A percentile compares a stretch with the other conserved stretches of the same genome.
These are phyloP conservation scores for Glareola pratincola DNA, from an alignment of 2,113 vertebrate genomes.

Conservation along the genomic window DNA sequence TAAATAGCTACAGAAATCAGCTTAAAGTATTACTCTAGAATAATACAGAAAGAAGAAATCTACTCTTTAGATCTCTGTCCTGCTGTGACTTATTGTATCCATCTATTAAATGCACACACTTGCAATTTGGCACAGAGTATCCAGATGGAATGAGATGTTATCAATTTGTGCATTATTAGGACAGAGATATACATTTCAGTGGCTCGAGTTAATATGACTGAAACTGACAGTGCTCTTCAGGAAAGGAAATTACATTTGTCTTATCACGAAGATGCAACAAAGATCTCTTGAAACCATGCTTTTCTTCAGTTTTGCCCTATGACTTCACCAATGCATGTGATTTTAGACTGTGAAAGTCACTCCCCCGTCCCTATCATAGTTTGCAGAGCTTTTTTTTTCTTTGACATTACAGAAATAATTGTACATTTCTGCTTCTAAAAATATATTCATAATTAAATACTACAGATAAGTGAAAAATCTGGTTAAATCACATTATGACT, in stretches of 20 bases:
- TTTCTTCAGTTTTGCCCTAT: neutral
- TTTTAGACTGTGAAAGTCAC: neutral
- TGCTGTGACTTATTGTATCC: neutral
- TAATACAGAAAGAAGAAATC: neutral
- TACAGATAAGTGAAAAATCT: neutral
- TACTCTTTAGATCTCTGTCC: neutral
- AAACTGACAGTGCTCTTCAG: neutral
- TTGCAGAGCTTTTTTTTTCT: neutral
- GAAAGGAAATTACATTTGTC: slow-evolving; percentile 53
- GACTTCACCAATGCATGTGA: neutral
- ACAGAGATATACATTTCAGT: slow-evolving; percentile 2
- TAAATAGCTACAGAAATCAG: neutral
- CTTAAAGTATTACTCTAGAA: neutral
- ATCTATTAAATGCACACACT: neutral
- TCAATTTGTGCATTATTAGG: slow-evolving; percentile 4
- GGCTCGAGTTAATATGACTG: slow-evolving; percentile 21
- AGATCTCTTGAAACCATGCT: neutral
- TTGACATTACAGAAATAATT: neutral
- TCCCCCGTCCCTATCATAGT: neutral
- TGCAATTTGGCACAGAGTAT: neutral
- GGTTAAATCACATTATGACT: neutral
- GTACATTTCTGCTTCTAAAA: neutral
- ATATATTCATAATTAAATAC: neutral
- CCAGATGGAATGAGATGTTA: slow-evolving; percentile 25
- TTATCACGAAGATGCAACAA: slow-evolving; percentile 25